Base-by-base conservation (phyloP, 2,113 vertebrate genomes). In the Struthio camelus region DNA sequence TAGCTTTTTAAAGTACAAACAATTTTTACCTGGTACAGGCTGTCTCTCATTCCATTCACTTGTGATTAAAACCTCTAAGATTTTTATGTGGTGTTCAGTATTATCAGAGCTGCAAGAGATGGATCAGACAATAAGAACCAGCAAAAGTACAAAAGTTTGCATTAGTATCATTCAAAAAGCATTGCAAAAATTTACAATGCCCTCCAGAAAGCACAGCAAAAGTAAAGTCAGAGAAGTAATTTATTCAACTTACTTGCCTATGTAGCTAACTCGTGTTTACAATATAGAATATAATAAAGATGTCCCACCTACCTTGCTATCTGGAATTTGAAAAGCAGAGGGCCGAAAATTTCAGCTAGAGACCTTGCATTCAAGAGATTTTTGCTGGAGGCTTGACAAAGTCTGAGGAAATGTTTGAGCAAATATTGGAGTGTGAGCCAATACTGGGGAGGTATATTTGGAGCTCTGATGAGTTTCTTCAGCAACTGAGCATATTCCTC, bases 381-480 rank as follows among this genome's bases (percentile, higher is more conserved):
- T 98, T 99, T 99, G 94, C 98, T 97, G 92, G 98, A 95, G 62
- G 97, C 97, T 94, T 99, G 99, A 96, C 98, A 99, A 90, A 99
- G 98, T 97, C 97, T 98, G 94, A 99, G 98, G 92, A 99, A 99
- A 98, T 99, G 99, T 94, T 98, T 98, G 18, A 99, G 98, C 96
- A 99, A 98, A 97, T 98, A 99, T 93, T 99, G 99, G 80, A 99
- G 98, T 2, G 99, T 98, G 36, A 99, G 99, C 99, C 99, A 99
- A 97, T 99, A 99, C 88, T 99, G 99, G 48, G 99, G 98, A 94
- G 99, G 99, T 97, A 99, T 97, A 92, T 95, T 98, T 34, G 98
- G 98, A 27, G 98, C 98, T 96, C 97, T 98, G 97, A 99, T 98
- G 71, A 99, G 96, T 88, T 98, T 98, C 96, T 98, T 99, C 88